Evolutionary conservation across 2,888 invertebrate genomes (phyloP).

Genomic region (Nephrotoma guestfalica): DNA sequence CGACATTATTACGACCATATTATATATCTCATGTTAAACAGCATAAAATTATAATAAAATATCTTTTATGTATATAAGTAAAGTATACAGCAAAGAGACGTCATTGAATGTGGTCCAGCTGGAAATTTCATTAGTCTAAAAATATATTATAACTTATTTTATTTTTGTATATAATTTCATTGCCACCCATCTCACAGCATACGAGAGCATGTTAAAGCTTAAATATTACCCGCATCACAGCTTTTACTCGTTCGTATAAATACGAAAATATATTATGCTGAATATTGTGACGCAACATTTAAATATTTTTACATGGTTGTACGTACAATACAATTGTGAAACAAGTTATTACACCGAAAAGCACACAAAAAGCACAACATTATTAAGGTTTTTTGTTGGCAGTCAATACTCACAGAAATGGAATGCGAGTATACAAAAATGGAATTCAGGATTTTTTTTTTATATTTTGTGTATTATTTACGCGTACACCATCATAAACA

Average conservation of each 20-base stretch:
- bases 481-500: background rate
- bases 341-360: background rate
- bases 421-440: background rate
- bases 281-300: background rate
- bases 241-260: background rate
- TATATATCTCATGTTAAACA: no score
- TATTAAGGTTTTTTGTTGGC: background rate
- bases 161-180: no score
- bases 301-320: background rate
- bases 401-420: background rate
- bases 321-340: background rate
- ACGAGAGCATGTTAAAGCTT: background rate
- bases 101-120: no score
- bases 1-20: no score
- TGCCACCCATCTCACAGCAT: background rate
- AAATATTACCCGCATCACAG: background rate
- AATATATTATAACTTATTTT: no score
- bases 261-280: background rate
- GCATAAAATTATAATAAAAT: no score
- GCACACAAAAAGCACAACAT: background rate
- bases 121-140: no score
- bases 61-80: no score
- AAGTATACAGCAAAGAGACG: no score
- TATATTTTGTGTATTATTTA: background rate
- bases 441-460: background rate